Evolutionary conservation across 2,888 invertebrate species (phyloP).

Genomic region (Sericinus montela): DNA sequence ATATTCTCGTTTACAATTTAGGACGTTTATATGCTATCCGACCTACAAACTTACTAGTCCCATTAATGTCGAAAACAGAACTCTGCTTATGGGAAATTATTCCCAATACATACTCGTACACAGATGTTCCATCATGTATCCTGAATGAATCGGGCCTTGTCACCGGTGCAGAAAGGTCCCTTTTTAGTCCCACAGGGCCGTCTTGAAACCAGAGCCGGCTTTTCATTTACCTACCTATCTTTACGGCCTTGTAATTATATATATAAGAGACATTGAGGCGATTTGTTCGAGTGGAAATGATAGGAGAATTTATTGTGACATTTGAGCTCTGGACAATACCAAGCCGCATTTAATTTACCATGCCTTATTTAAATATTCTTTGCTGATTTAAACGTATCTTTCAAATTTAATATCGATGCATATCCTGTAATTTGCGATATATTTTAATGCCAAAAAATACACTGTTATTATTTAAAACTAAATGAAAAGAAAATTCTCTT

Average conservation of each 20-base stretch:
- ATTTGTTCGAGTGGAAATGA: constrained; percentile 62
- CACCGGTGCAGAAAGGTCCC: constrained; percentile 50
- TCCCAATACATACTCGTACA: constrained; percentile 58
- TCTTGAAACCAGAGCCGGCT: constrained; percentile 53
- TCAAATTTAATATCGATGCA: no score
- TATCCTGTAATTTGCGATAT: no score
- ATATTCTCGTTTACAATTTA: no score
- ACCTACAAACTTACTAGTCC: constrained; percentile 6
- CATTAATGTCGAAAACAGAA: constrained; percentile 42
- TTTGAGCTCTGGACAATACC: constrained; percentile 20
- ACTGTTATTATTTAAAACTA: no score
- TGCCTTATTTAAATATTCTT: no score
- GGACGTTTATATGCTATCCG: background rate
- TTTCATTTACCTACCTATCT: constrained; percentile 68
- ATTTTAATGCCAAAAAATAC: no score
- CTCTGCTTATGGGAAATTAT: constrained; percentile 37
- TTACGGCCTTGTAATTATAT: constrained; percentile 59
- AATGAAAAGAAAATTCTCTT: no score
- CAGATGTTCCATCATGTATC: constrained; percentile 64
- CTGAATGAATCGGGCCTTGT: constrained; percentile 51
- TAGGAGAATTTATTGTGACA: constrained; percentile 49
- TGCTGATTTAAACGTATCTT: no score
- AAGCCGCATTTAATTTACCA: constrained; percentile 27
- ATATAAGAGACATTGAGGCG: constrained; percentile 63
- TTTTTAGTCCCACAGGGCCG: constrained; percentile 50